phyloP scores from a whole-genome alignment of 2,888 invertebrate species.

The Ophioninae sp. region DNA sequence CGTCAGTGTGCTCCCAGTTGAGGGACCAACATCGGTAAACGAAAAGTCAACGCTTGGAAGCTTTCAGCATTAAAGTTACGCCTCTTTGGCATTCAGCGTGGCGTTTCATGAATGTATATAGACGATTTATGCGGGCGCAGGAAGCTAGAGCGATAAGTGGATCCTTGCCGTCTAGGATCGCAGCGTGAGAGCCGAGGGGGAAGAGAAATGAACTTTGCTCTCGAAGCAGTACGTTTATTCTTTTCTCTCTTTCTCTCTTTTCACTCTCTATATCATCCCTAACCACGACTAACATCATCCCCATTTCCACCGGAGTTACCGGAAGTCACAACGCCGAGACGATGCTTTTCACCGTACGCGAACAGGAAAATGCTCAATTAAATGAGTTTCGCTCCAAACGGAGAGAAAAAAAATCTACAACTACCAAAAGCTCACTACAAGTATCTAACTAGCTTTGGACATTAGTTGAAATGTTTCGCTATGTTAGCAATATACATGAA shows the following conservation, averaged over 20 bases:
- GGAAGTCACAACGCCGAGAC: constrained; percentile 15
- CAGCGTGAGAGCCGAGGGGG: constrained; percentile 20
- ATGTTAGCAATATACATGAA: no score
- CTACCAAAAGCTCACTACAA: background rate
- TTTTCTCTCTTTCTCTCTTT: background rate
- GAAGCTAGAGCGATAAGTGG: constrained; percentile 60
- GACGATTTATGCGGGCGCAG: constrained; percentile 30
- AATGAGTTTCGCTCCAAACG: background rate
- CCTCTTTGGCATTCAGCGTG: background rate
- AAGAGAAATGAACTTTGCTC: constrained; percentile 54
- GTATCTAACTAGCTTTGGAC: no score
- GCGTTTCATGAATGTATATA: constrained; percentile 8
- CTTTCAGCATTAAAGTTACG: background rate
- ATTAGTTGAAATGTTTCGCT: no score
- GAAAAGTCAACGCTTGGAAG: background rate
- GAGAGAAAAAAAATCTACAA: background rate
- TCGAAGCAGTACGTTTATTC: constrained; percentile 17
- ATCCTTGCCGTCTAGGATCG: constrained; percentile 56
- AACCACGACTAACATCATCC: background rate
- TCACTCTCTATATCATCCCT: constrained; percentile 39
- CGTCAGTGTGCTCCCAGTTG: constrained; percentile 14
- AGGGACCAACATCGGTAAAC: background rate
- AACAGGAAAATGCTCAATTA: background rate
- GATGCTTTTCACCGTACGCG: constrained; percentile 7
- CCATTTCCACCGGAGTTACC: constrained; percentile 27